phyloP scores from a whole-genome alignment of 2,113 vertebrate genomes.

The Xenopus tropicalis region UCB_Xtro_10.0 CM004451.2:32505001-32505500 shows the following conservation, averaged over 20 bases:
- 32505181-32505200: too few relatives aligned
- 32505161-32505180: too few relatives aligned
- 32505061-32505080: constrained; percentile 83
- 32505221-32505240: too few relatives aligned
- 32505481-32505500: constrained; percentile 94
- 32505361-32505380: too few relatives aligned
- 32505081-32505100: constrained; percentile 81
- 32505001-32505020: constrained; percentile 86
- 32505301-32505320: too few relatives aligned
- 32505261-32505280: too few relatives aligned
- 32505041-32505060: constrained; percentile 83
- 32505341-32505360: too few relatives aligned
- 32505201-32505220: too few relatives aligned
- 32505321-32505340: too few relatives aligned
- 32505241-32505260: too few relatives aligned
- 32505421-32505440: constrained; percentile 90
- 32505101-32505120: constrained; percentile 94
- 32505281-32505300: too few relatives aligned
- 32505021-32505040: constrained; percentile 87
- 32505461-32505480: constrained; percentile 93
- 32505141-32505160: constrained; percentile 62
- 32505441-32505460: constrained; percentile 85
- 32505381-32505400: too few relatives aligned
- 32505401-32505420: constrained; percentile 77
- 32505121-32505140: constrained; percentile 75